Evolutionary conservation across 2,113 vertebrate genomes (phyloP), one percentile per base, ranked within the genome.

Genomic region (Poecile atricapillus): DNA sequence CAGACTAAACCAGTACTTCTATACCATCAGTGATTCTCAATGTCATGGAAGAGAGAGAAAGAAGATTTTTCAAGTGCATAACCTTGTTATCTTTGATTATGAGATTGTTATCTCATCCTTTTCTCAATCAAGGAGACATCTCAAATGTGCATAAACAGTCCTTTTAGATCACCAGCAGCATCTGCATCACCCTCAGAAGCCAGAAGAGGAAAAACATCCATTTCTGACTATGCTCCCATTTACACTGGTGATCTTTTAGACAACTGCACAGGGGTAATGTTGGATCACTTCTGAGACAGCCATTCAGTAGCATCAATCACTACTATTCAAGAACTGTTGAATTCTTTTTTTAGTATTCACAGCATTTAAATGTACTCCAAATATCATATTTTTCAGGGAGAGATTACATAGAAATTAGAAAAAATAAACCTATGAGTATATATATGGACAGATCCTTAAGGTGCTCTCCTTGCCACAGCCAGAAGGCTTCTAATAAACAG

Each of bases 101-200:
- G n/a, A n/a, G n/a, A n/a, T 47, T 69, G 12, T 39, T 58, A 69
- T 14, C 30, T 27, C 53, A 60, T 5, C 10, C 30, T 60, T 68
- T 58, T 56, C 53, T 62, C 39, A 37, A 10, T 8, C 0, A 1
- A 86, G 24, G 15, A 59, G 43, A 69, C 76, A 81, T 52, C 50
- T 77, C 67, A 77, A 55, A 75, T 31, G 16, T 25, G 33, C 30
- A 47, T 39, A 17, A 91, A 14, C 7, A 69, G 21, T 46, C 46
- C 37, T 56, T 78, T 46, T 35, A 50, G n/a, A 27, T 19, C 30
- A 87, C 39, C 52, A 76, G 41, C 62, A 90, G 41, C 90, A 87
- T 5, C 33, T 0, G 0, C 18, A 24, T 35, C 28, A 47, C 9
- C 11, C 24, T 63, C 35, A 7, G 31, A 68, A 78, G 11, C 11